Conservation (phyloP, 2,797 vertebrate genomes). For the Cetoscarus ocellatus region DNA sequence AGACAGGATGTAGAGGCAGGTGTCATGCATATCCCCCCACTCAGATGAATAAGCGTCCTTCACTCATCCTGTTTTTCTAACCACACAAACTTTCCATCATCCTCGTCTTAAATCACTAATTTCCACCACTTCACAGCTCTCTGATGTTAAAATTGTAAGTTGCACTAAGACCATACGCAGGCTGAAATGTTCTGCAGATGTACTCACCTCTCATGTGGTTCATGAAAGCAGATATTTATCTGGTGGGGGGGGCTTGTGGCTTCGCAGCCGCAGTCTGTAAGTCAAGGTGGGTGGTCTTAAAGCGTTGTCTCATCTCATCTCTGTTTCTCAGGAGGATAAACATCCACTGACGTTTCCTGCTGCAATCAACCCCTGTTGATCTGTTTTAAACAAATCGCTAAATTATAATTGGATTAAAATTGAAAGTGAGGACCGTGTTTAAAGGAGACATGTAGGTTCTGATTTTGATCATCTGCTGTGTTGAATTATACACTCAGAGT, state of each 20-base stretch:
- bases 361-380: conserved; percentile 51
- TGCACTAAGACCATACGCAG: conserved; percentile 75
- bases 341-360: conserved; percentile 44
- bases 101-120: conserved; percentile 78
- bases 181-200: conserved; percentile 86
- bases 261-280: conserved; percentile 68
- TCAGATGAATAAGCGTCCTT: conserved; percentile 61
- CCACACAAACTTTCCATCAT: conserved; percentile 75
- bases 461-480: conserved; percentile 35
- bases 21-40: conserved; percentile 62
- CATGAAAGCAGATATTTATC: conserved; percentile 86
- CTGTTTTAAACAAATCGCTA: conserved; percentile 50
- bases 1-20: conserved; percentile 50
- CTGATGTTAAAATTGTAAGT: conserved; percentile 84
- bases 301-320: conserved; percentile 42
- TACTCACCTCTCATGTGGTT: conserved; percentile 83
- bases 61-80: conserved; percentile 71
- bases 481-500: conserved; percentile 44
- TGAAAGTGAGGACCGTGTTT: conserved; percentile 32
- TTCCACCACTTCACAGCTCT: conserved; percentile 79
- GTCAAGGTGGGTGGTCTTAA: conserved; percentile 82
- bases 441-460: conserved; percentile 27
- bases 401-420: conserved; percentile 62
- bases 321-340: conserved; percentile 67
- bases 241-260: conserved; percentile 76